phyloP scores from a whole-genome alignment of 2,113 vertebrate genomes.

The Zosterops lateralis region DNA sequence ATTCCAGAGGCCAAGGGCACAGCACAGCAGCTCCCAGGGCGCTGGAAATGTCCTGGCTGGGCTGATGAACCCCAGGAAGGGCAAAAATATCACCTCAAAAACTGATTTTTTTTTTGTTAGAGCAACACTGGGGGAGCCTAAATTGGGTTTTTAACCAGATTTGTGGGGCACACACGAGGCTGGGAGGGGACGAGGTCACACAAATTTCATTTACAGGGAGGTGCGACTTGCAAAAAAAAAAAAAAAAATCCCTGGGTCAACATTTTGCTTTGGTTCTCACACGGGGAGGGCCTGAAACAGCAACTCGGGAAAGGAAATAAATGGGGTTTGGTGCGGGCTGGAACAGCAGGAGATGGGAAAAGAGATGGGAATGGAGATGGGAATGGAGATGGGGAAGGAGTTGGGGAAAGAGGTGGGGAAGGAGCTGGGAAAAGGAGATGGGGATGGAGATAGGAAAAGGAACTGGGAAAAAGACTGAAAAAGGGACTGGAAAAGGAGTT shows the following conservation, averaged over 20 bases:
- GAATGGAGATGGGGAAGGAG: neutral
- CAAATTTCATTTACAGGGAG: accelerated
- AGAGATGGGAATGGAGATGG: neutral
- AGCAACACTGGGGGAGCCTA: accelerated
- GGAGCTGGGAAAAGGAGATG: neutral
- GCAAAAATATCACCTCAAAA: neutral
- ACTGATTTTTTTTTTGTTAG: neutral
- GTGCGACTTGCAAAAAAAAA: neutral
- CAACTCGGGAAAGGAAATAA: neutral
- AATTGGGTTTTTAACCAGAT: accelerated
- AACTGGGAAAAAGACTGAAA: neutral
- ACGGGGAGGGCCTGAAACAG: neutral
- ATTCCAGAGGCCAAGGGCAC: neutral
- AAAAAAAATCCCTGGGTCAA: neutral
- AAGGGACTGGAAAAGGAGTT: neutral
- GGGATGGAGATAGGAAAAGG: too few species aligned
- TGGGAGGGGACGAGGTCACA: neutral
- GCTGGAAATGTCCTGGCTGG: neutral
- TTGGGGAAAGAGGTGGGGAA: neutral
- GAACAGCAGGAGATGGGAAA: neutral
- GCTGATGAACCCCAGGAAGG: neutral
- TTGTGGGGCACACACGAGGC: accelerated
- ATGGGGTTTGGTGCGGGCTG: accelerated
- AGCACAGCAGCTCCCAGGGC: neutral
- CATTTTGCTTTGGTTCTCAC: accelerated